phyloP scores from a whole-genome alignment of 2,113 vertebrate genomes.

The Myxocyprinus asiaticus region DNA sequence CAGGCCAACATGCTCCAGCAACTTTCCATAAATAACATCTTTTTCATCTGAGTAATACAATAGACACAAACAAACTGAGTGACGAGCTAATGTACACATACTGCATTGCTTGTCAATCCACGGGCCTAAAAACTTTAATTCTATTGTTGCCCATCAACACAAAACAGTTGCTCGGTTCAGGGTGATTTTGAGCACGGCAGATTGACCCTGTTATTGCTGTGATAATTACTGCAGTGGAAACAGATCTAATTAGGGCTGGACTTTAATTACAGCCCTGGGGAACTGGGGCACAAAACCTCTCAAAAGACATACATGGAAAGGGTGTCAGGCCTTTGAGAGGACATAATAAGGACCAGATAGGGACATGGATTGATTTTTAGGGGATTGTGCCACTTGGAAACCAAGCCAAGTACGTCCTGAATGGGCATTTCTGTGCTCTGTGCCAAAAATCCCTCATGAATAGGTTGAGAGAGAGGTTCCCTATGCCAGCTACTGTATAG shows the following conservation, averaged over 20 bases:
- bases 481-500: neutral
- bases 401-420: conserved; percentile 21
- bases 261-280: conserved; percentile 22
- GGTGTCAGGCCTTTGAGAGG: conserved; percentile 22
- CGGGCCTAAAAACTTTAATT: neutral
- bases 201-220: neutral
- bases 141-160: neutral
- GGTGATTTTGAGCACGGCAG: neutral
- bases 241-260: conserved; percentile 15
- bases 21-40: too few relatives aligned
- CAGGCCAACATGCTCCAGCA: too few relatives aligned
- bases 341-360: conserved; percentile 17
- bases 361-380: conserved; percentile 10
- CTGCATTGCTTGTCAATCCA: too few relatives aligned
- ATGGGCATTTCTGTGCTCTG: conserved; percentile 9
- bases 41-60: too few relatives aligned
- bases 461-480: too few relatives aligned
- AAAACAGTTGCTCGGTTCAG: too few relatives aligned
- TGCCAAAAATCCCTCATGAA: neutral
- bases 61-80: too few relatives aligned
- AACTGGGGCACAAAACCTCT: conserved; percentile 32
- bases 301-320: conserved; percentile 32
- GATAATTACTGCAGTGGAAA: conserved; percentile 2
- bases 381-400: neutral
- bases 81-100: too few relatives aligned